Conservation (phyloP, 2,113 vertebrate genomes). For the Ifrita kowaldi region DNA sequence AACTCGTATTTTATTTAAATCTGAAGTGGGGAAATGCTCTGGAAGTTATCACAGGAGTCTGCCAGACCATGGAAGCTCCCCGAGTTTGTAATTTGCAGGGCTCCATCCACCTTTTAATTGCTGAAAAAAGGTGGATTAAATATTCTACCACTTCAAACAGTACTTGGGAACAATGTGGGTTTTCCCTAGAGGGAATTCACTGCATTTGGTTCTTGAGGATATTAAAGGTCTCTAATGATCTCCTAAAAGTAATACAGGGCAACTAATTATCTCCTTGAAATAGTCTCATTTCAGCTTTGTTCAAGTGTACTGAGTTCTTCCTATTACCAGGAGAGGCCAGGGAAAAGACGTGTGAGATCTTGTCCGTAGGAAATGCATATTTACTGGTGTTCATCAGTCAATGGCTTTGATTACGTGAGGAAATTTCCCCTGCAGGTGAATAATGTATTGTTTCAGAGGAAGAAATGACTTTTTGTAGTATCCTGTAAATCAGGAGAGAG, state of each 20-base stretch:
- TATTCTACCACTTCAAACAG: background rate
- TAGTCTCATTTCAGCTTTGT: background rate
- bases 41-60: background rate
- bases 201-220: background rate
- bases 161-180: background rate
- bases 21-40: background rate
- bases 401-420: background rate
- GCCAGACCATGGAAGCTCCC: background rate
- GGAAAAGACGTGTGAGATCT: background rate
- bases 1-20: background rate
- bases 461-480: background rate
- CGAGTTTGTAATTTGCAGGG: background rate
- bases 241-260: constrained; percentile 22
- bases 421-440: background rate
- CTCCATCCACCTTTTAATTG: background rate
- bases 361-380: background rate
- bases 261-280: constrained; percentile 43
- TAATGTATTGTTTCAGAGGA: background rate
- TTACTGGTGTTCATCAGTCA: background rate
- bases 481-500: background rate
- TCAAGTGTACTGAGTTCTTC: background rate
- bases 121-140: background rate
- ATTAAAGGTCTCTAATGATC: constrained; percentile 33
- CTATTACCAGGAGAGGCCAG: background rate
- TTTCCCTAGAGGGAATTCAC: constrained; percentile 10